These are phyloP conservation scores for Sciaenops ocellatus DNA, from an alignment of 2,797 vertebrate species.

Conservation along the genomic window DNA sequence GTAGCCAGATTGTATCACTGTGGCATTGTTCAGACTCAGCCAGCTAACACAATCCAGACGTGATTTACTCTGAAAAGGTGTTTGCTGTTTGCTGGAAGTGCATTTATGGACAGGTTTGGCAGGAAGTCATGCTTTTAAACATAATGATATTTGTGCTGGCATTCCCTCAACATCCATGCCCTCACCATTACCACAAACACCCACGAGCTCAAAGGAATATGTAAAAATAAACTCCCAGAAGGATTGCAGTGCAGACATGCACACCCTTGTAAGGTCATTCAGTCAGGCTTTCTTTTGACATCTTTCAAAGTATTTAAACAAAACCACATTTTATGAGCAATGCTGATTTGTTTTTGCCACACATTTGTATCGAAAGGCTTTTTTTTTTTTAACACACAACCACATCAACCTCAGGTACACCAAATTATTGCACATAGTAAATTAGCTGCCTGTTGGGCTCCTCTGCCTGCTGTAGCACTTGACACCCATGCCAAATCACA, in stretches of 20 bases:
- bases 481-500: constrained; percentile 59
- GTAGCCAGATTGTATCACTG: constrained; percentile 50
- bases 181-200: constrained; percentile 33
- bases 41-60: constrained; percentile 42
- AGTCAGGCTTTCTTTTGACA: constrained; percentile 19
- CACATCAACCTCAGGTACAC: constrained; percentile 18
- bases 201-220: constrained; percentile 21
- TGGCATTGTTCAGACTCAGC: constrained; percentile 58
- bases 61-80: constrained; percentile 55
- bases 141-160: constrained; percentile 52
- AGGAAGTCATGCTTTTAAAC: constrained; percentile 40
- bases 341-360: constrained; percentile 56
- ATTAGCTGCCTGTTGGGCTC: constrained; percentile 51
- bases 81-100: constrained; percentile 43
- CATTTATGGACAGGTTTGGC: constrained; percentile 32
- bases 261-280: constrained; percentile 42
- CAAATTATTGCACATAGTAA: constrained; percentile 44
- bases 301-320: constrained; percentile 50
- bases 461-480: constrained; percentile 42
- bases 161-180: constrained; percentile 14
- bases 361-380: constrained; percentile 41
- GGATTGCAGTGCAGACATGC: constrained; percentile 6
- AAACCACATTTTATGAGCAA: constrained; percentile 65
- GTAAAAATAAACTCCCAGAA: constrained; percentile 24
- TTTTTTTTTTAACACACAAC: constrained; percentile 26